phyloP scores from a whole-genome alignment of 2,888 invertebrate genomes.

The Dexiosoma caninum region DNA sequence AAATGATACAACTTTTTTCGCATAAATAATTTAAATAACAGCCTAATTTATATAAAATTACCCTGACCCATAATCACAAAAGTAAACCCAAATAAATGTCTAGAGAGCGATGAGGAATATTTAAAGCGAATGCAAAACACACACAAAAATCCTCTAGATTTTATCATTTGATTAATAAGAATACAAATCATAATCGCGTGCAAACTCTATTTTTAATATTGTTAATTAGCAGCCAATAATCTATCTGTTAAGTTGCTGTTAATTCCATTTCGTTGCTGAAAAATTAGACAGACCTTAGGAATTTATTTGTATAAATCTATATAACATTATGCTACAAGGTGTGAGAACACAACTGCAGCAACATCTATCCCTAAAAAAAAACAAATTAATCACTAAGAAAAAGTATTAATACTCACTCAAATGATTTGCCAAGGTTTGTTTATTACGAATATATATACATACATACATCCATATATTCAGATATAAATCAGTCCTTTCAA shows the following conservation, averaged over 20 bases:
- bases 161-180: conserved; percentile 17
- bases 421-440: not conserved
- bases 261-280: conserved; percentile 44
- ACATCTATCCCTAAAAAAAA: not conserved
- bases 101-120: not conserved
- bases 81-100: not conserved
- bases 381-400: not conserved
- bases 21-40: conserved; percentile 28
- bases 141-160: conserved; percentile 12
- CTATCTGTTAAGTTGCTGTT: conserved; percentile 48
- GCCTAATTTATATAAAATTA: conserved; percentile 34
- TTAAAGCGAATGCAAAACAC: not conserved
- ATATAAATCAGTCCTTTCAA: not conserved
- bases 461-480: too few relatives aligned
- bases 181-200: conserved; percentile 37
- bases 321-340: not conserved
- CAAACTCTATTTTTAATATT: conserved; percentile 43
- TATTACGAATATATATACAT: too few relatives aligned
- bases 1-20: conserved; percentile 42
- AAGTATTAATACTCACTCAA: not conserved
- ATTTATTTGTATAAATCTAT: not conserved
- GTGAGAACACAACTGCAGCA: not conserved
- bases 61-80: conserved; percentile 38
- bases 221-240: conserved; percentile 50
- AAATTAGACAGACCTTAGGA: conserved; percentile 41